Percentiles rank a stretch among this genome's conserved stretches.
These are phyloP conservation scores for Lasiurus borealis DNA, from an alignment of 2,113 vertebrate genomes.

Conservation along the genomic window DNA sequence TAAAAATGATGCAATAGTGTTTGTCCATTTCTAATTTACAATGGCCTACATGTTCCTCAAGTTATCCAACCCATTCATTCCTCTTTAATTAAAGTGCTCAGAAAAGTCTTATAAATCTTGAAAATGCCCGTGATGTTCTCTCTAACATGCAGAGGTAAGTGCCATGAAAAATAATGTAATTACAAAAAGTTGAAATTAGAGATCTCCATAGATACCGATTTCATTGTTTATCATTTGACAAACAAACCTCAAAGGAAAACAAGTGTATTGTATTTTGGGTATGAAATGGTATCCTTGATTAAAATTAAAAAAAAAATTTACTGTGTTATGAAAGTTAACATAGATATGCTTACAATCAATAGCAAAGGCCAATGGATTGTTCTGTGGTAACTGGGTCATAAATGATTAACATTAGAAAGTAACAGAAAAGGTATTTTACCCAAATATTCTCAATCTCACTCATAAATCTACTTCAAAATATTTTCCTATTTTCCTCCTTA, in stretches of 20 bases:
- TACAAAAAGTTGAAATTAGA: neutral
- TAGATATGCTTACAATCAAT: neutral
- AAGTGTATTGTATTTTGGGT: neutral
- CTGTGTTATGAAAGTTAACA: neutral
- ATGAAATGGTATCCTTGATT: neutral
- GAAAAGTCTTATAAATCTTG: constrained; percentile 45
- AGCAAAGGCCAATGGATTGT: neutral
- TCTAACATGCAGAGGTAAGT: neutral
- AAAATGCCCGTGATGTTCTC: constrained; percentile 12
- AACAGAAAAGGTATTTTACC: constrained; percentile 12
- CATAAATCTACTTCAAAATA: neutral
- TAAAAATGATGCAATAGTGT: constrained; percentile 57
- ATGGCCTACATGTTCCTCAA: constrained; percentile 41
- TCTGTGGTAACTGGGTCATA: neutral
- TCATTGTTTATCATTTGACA: neutral
- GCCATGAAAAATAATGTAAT: neutral
- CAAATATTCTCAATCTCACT: neutral
- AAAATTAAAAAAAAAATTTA: neutral
- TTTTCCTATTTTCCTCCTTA: neutral
- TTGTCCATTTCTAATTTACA: constrained; percentile 59
- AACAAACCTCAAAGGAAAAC: neutral
- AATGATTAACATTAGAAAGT: neutral
- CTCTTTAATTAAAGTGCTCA: constrained; percentile 64
- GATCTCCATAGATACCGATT: neutral
- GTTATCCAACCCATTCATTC: constrained; percentile 48